A percentile compares a stretch with the other conserved stretches of the same genome.
These are phyloP conservation scores for Athene cunicularia DNA, from an alignment of 2,113 vertebrate genomes.

Conservation along the genomic window DNA sequence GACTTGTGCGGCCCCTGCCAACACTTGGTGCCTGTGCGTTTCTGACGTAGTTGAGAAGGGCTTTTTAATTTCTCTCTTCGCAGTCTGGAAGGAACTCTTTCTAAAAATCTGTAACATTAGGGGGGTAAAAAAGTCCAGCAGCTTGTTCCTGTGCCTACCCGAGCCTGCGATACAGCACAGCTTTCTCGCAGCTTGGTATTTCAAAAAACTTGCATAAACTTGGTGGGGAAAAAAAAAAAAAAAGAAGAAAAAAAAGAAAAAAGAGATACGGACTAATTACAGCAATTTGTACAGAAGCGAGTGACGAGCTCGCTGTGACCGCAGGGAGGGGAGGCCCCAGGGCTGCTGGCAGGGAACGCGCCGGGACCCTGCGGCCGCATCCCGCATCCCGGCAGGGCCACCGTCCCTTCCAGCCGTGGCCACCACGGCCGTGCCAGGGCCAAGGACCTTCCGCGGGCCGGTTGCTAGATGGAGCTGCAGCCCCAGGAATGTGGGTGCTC, in stretches of 20 bases:
- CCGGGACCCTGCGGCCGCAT: background rate
- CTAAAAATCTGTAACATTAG: background rate
- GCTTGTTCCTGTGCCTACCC: background rate
- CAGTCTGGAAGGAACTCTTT: background rate
- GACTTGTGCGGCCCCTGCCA: background rate
- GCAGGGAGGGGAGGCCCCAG: background rate
- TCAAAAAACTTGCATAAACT: background rate
- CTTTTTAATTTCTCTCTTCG: background rate
- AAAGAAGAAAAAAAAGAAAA: too few relatives aligned
- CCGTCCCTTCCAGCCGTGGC: too few relatives aligned
- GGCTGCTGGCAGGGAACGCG: background rate
- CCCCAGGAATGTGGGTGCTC: slow-evolving; percentile 48
- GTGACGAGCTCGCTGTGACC: background rate
- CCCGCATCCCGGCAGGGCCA: too few relatives aligned
- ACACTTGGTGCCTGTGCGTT: accelerated
- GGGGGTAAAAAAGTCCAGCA: background rate
- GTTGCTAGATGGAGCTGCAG: slow-evolving; percentile 75
- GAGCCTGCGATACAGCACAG: accelerated
- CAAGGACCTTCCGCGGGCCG: background rate
- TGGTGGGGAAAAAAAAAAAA: accelerated
- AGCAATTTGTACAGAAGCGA: accelerated
- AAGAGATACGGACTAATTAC: accelerated
- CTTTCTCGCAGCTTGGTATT: background rate
- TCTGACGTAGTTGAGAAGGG: accelerated
- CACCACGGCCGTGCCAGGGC: background rate